Conservation (phyloP, 2,113 vertebrate genomes). For the Eclectus roratus region DNA sequence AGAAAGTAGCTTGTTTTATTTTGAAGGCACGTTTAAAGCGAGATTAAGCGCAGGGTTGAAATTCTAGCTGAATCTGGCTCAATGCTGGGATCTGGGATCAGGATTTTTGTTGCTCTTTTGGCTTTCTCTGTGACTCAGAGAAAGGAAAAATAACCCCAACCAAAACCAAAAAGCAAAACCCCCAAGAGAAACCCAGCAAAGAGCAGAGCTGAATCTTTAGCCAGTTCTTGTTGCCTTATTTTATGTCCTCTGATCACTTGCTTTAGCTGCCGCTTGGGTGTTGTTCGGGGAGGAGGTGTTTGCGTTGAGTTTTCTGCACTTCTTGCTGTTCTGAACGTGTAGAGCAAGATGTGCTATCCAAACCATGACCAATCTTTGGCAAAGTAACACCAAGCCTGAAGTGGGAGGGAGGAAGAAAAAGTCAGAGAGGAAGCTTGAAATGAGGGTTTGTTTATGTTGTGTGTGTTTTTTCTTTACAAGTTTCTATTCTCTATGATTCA, state of each 20-base stretch:
- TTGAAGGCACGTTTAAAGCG: background rate
- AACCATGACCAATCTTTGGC: conserved; percentile 30
- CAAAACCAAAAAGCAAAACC: background rate
- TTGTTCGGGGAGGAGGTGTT: conserved; percentile 57
- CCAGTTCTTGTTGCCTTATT: conserved; percentile 16
- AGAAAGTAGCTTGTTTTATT: conserved; percentile 64
- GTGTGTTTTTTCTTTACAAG: background rate
- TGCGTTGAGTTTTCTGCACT: conserved; percentile 21
- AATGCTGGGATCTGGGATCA: background rate
- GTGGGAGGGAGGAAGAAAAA: conserved; percentile 17
- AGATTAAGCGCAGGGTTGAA: background rate
- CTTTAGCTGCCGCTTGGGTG: conserved; percentile 19
- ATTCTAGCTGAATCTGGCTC: background rate
- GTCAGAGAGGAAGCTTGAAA: conserved; percentile 4
- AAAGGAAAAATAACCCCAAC: background rate
- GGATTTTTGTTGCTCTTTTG: background rate
- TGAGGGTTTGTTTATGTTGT: background rate
- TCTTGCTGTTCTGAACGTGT: conserved; percentile 28
- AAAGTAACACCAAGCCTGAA: background rate
- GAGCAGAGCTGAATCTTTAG: conserved; percentile 7
- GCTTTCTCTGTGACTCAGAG: conserved; percentile 17
- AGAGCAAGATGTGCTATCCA: conserved; percentile 48
- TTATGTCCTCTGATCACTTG: conserved; percentile 41
- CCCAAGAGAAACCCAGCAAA: conserved; percentile 10
- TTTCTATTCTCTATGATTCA: conserved; percentile 28